Evolutionary conservation across 2,113 vertebrate genomes (phyloP).

Genomic region (Coregonus clupeaformis): DNA sequence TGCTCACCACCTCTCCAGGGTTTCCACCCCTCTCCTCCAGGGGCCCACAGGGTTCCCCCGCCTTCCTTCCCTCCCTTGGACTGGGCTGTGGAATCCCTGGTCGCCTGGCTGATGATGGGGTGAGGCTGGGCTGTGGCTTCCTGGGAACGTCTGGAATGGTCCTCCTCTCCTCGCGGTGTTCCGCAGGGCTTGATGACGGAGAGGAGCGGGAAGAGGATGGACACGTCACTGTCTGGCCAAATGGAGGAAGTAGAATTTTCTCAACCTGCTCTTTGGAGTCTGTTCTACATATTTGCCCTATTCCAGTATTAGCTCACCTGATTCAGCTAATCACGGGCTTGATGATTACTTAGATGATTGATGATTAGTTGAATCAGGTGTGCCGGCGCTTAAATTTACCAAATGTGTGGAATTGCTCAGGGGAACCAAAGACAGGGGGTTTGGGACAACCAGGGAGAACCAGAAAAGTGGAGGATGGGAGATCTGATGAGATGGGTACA

Average conservation of each 20-base stretch:
- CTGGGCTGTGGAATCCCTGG: constrained; percentile 27
- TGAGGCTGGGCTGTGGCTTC: constrained; percentile 65
- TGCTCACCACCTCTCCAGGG: too few species aligned
- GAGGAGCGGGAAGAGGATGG: constrained; percentile 32
- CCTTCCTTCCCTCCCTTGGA: neutral
- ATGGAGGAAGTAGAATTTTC: too few species aligned
- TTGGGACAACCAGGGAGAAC: constrained; percentile 18
- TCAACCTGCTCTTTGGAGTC: too few species aligned
- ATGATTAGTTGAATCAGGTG: too few species aligned
- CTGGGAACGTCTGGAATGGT: constrained; percentile 63
- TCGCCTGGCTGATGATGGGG: constrained; percentile 52
- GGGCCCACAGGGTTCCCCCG: too few species aligned
- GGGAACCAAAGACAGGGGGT: neutral
- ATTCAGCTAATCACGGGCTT: neutral
- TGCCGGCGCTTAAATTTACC: too few species aligned
- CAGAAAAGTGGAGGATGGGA: constrained; percentile 15
- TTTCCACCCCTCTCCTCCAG: too few species aligned
- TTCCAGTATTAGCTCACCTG: constrained; percentile 12
- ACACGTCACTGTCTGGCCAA: constrained; percentile 35
- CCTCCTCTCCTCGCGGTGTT: constrained; percentile 57
- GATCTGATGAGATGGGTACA: neutral
- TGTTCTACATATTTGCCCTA: neutral
- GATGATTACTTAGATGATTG: too few species aligned
- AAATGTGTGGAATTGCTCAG: too few species aligned
- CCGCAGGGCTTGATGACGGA: constrained; percentile 53